Evolutionary conservation across 2,888 invertebrate species (phyloP), one percentile per base, ranked within the genome.

Genomic region (Drosophila emarginata): DNA sequence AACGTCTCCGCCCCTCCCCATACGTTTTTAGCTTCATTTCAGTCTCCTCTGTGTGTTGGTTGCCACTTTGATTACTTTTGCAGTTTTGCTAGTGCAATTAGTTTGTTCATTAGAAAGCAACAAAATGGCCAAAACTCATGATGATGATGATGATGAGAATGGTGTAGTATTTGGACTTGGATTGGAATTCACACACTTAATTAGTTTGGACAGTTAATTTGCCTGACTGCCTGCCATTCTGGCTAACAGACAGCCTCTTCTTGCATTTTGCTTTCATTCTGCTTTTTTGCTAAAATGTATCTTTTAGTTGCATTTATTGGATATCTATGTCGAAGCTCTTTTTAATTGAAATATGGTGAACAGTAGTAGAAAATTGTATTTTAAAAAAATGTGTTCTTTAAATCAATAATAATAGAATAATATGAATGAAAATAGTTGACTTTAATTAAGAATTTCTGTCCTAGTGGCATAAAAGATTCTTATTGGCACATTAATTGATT

Each of bases 101-200:
- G 87, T 86, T 86, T 87, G 84, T 86, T 87, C 86, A 86, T 86
- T 86, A 86, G 86, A 80, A 74, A 73, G 74, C 83, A 78, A 64
- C 72, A 74, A 72, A 64, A 71, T 75, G 66, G 68, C 56, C 69
- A 72, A 67, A 15, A 21, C 51, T 23, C 23, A 39, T 52, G 26
- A 53, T 23, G 37, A 53, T 54, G 39, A 45, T 2, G 45, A 45
- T 18, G 45, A 15, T 45, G 45, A 45, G 14, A 18, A 14, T 4
- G 39, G 18, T 15, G 45, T 45, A 23, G 32, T 36, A 50, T 51
- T 60, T 51, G 28, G 57, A 21, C 36, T 54, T 57, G 77, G 77
- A 87, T 82, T 77, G 87, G 87, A 87, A 87, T 85, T 82, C 87
- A 77, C 79, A 80, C 87, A 87, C 84, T 85, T 84, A 85, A 85